A percentile compares a stretch with the other conserved stretches of the same genome.
Conservation (phyloP, 2,797 vertebrate genomes). For the Sebastes taczanowskii region DNA sequence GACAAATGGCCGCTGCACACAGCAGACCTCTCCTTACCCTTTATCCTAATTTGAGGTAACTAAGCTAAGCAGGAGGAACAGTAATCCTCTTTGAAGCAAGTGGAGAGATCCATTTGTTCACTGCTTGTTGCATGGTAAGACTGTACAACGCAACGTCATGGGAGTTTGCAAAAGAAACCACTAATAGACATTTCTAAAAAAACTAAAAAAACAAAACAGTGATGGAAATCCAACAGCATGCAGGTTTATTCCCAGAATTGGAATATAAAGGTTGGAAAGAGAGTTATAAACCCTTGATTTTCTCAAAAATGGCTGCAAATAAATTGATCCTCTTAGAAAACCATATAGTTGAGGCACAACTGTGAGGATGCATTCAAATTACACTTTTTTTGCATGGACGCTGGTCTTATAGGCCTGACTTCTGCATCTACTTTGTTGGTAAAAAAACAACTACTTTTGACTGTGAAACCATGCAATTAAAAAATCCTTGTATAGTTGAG, state of each 20-base stretch:
- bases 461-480: background rate
- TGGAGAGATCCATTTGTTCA: constrained; percentile 50
- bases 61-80: constrained; percentile 72
- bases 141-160: background rate
- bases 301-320: background rate
- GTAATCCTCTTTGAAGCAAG: constrained; percentile 81
- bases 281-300: background rate
- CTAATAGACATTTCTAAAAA: background rate
- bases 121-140: constrained; percentile 25
- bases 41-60: constrained; percentile 67
- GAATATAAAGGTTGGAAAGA: background rate
- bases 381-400: background rate
- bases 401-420: background rate
- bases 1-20: constrained; percentile 69
- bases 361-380: background rate
- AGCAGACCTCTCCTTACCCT: constrained; percentile 52
- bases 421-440: background rate
- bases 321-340: background rate
- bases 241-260: background rate
- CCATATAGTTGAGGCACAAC: background rate
- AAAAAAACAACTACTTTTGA: background rate
- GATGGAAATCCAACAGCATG: background rate
- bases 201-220: background rate
- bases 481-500: background rate
- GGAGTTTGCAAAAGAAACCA: background rate